These are phyloP conservation scores for Camelus dromedarius DNA, from an alignment of 2,113 vertebrate species.

Conservation along the genomic window DNA sequence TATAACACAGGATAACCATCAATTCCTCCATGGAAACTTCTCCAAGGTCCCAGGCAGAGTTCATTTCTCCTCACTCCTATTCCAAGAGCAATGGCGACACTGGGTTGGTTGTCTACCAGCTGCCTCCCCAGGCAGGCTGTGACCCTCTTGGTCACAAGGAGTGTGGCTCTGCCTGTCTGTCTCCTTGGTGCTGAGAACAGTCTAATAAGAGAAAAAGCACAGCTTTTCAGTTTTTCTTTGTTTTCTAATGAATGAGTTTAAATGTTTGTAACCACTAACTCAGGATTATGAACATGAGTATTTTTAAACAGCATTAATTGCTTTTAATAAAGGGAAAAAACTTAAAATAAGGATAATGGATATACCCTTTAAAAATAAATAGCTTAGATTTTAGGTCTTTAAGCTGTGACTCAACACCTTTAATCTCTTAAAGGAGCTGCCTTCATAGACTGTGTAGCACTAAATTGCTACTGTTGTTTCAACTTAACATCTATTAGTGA, in stretches of 20 bases:
- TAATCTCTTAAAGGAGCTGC: conserved; percentile 23
- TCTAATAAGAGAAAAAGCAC: not conserved
- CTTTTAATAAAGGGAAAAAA: conserved; percentile 10
- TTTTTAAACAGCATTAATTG: not conserved
- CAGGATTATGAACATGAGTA: not conserved
- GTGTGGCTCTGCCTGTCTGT: no score
- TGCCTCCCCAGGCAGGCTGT: not conserved
- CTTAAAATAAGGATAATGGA: not conserved
- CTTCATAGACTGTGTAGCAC: not conserved
- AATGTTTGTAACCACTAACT: not conserved
- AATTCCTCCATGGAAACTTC: not conserved
- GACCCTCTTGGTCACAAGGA: not conserved
- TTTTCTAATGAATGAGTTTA: not conserved
- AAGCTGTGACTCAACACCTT: not conserved
- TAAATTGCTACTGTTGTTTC: not conserved
- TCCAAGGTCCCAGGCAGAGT: not conserved
- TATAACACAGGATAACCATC: not conserved
- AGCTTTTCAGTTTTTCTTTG: not conserved
- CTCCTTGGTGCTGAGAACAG: not conserved
- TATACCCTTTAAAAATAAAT: conserved; percentile 42
- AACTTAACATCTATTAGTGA: not conserved
- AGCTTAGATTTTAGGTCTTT: not conserved
- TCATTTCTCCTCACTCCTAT: not conserved
- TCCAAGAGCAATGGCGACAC: rapidly evolving
- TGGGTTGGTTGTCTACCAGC: rapidly evolving